phyloP scores from a whole-genome alignment of 2,888 invertebrate species.

The Eupithecia exiguata region DNA sequence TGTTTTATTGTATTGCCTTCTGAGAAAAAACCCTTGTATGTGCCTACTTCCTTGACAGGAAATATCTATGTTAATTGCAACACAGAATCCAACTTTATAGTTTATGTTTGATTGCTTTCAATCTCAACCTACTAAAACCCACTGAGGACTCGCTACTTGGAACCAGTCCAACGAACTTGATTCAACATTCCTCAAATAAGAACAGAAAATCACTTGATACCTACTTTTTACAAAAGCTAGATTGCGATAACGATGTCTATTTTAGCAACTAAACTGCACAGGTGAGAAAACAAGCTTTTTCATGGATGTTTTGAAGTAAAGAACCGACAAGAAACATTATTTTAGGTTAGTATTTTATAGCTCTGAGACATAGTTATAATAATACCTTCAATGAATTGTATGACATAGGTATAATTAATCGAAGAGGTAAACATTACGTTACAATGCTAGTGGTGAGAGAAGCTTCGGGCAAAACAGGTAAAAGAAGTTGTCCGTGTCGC shows the following conservation, averaged over 20 bases:
- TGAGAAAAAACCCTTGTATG: too few relatives aligned
- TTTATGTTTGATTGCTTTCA: not conserved
- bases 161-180: slow-evolving; percentile 3
- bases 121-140: not conserved
- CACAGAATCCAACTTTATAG: not conserved
- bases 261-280: not conserved
- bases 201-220: not conserved
- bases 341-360: not conserved
- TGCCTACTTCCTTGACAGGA: not conserved
- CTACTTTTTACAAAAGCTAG: not conserved
- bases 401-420: too few relatives aligned
- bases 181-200: slow-evolving; percentile 13
- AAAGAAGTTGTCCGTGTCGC: not conserved
- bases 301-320: not conserved
- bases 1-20: not conserved
- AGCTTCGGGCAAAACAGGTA: not conserved
- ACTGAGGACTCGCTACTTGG: slow-evolving; percentile 6
- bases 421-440: not conserved
- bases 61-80: not conserved
- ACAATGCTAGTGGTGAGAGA: not conserved
- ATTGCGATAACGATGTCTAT: not conserved
- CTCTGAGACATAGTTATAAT: too few relatives aligned
- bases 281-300: not conserved
- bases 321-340: not conserved
- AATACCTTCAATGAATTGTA: too few relatives aligned